These are phyloP conservation scores for Lepidocyrtinus sp. DNA, from an alignment of 2,888 invertebrate genomes.

Conservation along the genomic window DNA sequence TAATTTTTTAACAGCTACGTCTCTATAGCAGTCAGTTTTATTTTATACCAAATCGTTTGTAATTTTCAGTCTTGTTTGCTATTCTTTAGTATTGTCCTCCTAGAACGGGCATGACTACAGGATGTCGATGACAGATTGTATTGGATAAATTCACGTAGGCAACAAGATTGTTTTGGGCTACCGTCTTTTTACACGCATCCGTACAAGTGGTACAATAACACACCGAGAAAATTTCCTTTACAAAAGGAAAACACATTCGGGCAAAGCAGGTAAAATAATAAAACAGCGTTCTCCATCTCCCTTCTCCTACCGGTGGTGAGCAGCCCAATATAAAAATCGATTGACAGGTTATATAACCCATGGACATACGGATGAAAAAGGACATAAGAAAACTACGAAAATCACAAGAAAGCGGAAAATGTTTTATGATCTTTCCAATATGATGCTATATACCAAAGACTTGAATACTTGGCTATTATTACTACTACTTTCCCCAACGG, in stretches of 20 bases:
- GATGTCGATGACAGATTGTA: background rate
- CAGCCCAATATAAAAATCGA: constrained; percentile 34
- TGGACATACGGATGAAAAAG: background rate
- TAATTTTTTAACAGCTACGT: too few relatives aligned
- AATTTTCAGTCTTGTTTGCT: constrained; percentile 44
- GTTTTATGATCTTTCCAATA: constrained; percentile 34
- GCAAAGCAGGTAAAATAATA: constrained; percentile 27
- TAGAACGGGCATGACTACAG: background rate
- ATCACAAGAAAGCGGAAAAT: background rate
- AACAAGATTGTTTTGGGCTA: background rate
- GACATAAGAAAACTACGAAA: background rate
- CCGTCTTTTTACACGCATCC: too few relatives aligned
- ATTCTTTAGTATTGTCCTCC: too few relatives aligned
- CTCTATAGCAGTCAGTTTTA: too few relatives aligned
- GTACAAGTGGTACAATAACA: too few relatives aligned
- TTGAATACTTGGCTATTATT: background rate
- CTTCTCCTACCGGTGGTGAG: background rate
- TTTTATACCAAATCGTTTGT: constrained; percentile 14
- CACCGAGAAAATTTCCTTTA: background rate
- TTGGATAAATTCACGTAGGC: background rate
- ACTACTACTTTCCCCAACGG: too few relatives aligned
- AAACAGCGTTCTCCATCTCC: background rate
- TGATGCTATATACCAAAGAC: background rate
- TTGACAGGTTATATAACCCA: constrained; percentile 42
- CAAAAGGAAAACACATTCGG: background rate